Conservation (phyloP, 2,113 vertebrate genomes). For the Jaculus jaculus region DNA sequence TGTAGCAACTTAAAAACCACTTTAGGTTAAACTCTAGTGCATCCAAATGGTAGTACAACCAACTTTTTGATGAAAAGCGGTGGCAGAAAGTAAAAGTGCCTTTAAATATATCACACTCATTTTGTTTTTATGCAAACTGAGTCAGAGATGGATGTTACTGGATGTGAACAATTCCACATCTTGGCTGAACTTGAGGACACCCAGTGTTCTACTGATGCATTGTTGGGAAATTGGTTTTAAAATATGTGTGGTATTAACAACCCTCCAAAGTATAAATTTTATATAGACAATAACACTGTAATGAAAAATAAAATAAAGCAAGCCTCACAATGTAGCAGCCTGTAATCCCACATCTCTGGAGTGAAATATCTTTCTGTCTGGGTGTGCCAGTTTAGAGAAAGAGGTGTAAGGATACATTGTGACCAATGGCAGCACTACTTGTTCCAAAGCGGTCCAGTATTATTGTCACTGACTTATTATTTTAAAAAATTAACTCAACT, state of each 20-base stretch:
- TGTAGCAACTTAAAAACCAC: not conserved
- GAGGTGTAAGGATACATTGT: not conserved
- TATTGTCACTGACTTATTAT: not conserved
- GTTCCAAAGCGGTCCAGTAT: not conserved
- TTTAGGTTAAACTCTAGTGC: not conserved
- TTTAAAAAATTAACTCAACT: not conserved
- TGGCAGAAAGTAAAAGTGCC: not conserved
- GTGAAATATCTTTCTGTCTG: not conserved
- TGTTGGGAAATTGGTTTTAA: not conserved
- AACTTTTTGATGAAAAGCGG: not conserved
- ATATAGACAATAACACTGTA: not conserved
- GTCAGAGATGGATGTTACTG: not conserved
- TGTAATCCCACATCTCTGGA: not conserved
- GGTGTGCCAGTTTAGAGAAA: not conserved
- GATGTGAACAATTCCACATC: not conserved
- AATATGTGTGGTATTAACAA: not conserved
- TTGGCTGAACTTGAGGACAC: not conserved
- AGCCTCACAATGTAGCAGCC: not conserved
- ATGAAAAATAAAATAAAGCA: not conserved
- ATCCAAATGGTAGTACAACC: not conserved
- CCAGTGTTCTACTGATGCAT: not conserved
- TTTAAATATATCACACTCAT: not conserved
- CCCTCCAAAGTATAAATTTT: not conserved
- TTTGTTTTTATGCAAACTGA: constrained; percentile 9
- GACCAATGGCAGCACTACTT: not conserved